Evolutionary conservation across 2,113 vertebrate genomes (phyloP).

Genomic region (Eonycteris spelaea): DNA sequence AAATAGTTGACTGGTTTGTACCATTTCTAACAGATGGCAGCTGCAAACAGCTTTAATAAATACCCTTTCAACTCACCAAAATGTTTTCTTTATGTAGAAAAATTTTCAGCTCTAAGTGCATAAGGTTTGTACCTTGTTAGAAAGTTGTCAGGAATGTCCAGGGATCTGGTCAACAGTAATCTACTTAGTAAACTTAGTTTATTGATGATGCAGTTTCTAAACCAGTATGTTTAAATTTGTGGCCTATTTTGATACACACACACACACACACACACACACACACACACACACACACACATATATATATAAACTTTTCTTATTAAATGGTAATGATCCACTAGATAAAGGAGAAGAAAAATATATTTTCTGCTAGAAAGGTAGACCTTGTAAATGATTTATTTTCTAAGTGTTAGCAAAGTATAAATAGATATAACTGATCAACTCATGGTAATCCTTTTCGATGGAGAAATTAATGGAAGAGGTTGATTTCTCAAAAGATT

Average conservation of each 20-base stretch:
- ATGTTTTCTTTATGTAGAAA: neutral
- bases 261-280: too few species aligned
- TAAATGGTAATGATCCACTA: neutral
- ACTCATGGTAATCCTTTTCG: neutral
- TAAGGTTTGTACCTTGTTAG: neutral
- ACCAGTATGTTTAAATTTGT: neutral
- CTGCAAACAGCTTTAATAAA: neutral
- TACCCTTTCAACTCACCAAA: neutral
- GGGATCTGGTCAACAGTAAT: neutral
- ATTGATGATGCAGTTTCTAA: neutral
- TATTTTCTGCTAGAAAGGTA: neutral
- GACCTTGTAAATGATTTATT: neutral
- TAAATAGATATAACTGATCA: neutral
- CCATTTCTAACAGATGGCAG: neutral
- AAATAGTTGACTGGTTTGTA: neutral
- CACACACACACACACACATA: neutral
- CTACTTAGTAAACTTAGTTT: neutral
- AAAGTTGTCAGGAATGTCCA: neutral
- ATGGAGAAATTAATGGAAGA: neutral
- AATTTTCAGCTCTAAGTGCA: neutral
- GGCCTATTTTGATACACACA: too few species aligned
- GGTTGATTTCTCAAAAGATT: neutral
- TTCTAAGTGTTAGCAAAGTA: neutral
- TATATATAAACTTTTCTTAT: neutral
- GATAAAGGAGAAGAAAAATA: neutral